Base-by-base conservation (phyloP, 2,113 vertebrate genomes). In the Pluvianellus socialis region DNA sequence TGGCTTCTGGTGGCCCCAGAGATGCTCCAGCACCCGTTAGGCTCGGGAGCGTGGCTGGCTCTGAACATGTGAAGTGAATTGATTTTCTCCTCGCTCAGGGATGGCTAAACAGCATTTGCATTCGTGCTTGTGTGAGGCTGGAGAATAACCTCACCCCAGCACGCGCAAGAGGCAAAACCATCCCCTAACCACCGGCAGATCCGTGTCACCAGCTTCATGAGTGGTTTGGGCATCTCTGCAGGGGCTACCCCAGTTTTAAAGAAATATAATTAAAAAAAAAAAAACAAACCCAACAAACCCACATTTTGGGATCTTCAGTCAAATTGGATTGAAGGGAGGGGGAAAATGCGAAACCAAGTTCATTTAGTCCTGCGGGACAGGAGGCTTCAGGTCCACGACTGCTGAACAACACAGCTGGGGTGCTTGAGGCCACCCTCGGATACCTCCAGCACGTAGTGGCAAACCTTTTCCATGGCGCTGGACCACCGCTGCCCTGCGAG, bases 31-130 rank as follows among this genome's bases (percentile, higher is more conserved):
- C 14, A 13, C 49, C 16, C 0, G 0, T 23, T 21, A 23, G 16
- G 45, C 18, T 35, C 0, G 0, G 44, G 21, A 82, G 14, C 1
- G 0, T 20, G n/a, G 22, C 44, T 63, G 44, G 8, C 38, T 62
- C 53, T 28, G 24, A 56, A 33, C 42, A 20, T 5, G 12, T 40
- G 47, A 33, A 84, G 26, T 6, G 10, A 71, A 67, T 14, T 55
- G 28, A 35, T 83, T 88, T 80, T 86, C 38, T 77, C n/a, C 15
- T 88, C 5, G 0, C 55, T 79, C 6, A 4, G 42, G 22, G 24
- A 44, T 73, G 24, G 53, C 35, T 59, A 28, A 86, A n/a, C 20
- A 80, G 52, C 20, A 1, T 92, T 90, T 27, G 23, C 38, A 17
- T 47, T 66, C 0, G 0, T 83, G 45, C 17, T 65, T 50, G 56